Percentiles rank a stretch among this genome's conserved stretches.
phyloP scores from a whole-genome alignment of 1,140 invertebrate species.

The Aphelinus certus region DNA sequence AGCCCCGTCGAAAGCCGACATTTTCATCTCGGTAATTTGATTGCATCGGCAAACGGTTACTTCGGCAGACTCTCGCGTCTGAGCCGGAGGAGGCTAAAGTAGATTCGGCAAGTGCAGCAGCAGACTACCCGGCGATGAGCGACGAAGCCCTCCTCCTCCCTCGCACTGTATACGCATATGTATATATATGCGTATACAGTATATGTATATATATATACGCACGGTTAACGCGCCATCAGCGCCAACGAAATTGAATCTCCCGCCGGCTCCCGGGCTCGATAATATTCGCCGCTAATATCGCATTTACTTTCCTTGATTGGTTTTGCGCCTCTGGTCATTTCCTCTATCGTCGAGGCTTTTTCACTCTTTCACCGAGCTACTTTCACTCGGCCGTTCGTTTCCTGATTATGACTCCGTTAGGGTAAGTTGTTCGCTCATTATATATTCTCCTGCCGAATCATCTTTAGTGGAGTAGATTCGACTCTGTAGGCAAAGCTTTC shows the following conservation, averaged over 20 bases:
- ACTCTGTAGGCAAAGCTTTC: too few species aligned
- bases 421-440: too few species aligned
- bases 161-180: too few species aligned
- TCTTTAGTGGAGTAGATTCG: too few species aligned
- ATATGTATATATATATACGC: not conserved
- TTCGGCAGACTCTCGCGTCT: not conserved
- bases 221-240: not conserved
- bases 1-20: not conserved
- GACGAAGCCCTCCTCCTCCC: not conserved
- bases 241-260: constrained; percentile 26
- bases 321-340: constrained; percentile 3
- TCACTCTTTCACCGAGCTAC: too few species aligned
- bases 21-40: constrained; percentile 31
- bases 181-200: not conserved
- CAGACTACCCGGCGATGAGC: constrained; percentile 5
- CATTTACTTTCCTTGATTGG: constrained; percentile 24
- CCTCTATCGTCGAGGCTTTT: not conserved
- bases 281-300: constrained; percentile 27
- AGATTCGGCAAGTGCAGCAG: constrained; percentile 26
- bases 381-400: too few species aligned
- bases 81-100: constrained; percentile 3
- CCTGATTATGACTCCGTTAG: too few species aligned
- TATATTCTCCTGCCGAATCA: too few species aligned
- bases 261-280: not conserved
- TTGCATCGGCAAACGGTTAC: constrained; percentile 23